A percentile compares a stretch with the other conserved stretches of the same genome.
Evolutionary conservation across 2,797 vertebrate genomes (phyloP).

Genomic region (Clarias pachynema): DNA sequence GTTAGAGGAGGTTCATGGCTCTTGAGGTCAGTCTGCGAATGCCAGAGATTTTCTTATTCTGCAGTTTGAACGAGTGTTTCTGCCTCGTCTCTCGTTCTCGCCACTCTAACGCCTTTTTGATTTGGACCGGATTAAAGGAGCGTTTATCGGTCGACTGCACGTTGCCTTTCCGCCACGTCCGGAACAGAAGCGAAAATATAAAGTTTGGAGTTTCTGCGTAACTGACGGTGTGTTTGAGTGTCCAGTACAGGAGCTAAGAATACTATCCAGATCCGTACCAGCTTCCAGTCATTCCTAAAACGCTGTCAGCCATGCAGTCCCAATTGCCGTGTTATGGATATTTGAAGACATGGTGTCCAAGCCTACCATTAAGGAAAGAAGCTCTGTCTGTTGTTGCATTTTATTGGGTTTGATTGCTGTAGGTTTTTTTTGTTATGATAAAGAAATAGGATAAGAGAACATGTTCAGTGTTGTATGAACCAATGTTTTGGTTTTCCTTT

Average conservation of each 20-base stretch:
- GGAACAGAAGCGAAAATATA: slow-evolving; percentile 19
- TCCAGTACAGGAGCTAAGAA: slow-evolving; percentile 32
- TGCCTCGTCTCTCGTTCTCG: background rate
- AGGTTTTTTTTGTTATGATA: background rate
- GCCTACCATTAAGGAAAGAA: slow-evolving; percentile 31
- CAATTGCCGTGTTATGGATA: slow-evolving; percentile 25
- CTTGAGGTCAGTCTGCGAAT: slow-evolving; percentile 48
- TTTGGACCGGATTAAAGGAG: background rate
- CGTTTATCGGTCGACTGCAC: background rate
- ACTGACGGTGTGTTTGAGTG: slow-evolving; percentile 22
- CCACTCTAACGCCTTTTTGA: slow-evolving; percentile 8
- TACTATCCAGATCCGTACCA: slow-evolving; percentile 27
- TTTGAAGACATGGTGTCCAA: slow-evolving; percentile 30
- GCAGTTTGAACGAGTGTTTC: slow-evolving; percentile 5
- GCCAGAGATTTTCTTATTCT: slow-evolving; percentile 39
- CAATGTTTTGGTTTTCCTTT: background rate
- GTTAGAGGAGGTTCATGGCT: slow-evolving; percentile 35
- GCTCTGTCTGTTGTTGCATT: slow-evolving; percentile 23
- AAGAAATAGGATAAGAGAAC: background rate
- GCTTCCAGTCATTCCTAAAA: slow-evolving; percentile 43
- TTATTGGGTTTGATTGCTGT: slow-evolving; percentile 18
- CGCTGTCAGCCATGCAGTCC: slow-evolving; percentile 30
- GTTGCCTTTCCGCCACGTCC: slow-evolving; percentile 1
- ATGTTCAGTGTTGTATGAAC: background rate
- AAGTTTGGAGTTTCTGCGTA: background rate